Percentiles rank a stretch among this genome's conserved stretches.
Conservation (phyloP, 2,888 invertebrate species). For the Synanthedon vespiformis region DNA sequence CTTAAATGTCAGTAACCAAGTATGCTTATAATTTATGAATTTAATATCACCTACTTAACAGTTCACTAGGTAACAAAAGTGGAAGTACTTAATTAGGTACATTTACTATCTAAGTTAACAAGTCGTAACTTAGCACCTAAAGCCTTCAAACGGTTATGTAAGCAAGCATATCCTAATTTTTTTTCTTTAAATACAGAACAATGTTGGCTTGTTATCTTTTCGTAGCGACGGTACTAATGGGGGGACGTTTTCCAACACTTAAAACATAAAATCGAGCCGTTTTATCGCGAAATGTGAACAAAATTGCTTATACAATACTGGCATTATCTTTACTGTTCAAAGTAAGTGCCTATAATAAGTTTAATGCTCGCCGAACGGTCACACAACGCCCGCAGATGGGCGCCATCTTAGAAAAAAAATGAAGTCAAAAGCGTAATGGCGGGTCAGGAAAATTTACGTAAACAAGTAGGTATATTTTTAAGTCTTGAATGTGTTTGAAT, state of each 20-base stretch:
- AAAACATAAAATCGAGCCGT: conserved; percentile 50
- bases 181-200: conserved; percentile 20
- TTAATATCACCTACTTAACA: not conserved
- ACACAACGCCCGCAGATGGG: conserved; percentile 35
- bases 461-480: too few relatives aligned
- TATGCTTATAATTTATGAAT: too few relatives aligned
- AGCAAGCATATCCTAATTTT: conserved; percentile 32
- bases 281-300: conserved; percentile 56
- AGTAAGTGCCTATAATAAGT: conserved; percentile 61
- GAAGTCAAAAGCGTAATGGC: conserved; percentile 19
- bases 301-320: conserved; percentile 53
- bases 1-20: too few relatives aligned
- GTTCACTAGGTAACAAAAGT: not conserved
- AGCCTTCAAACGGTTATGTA: conserved; percentile 21
- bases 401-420: conserved; percentile 40
- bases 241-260: conserved; percentile 48
- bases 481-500: conserved; percentile 2
- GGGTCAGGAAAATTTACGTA: conserved; percentile 3
- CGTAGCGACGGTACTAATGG: conserved; percentile 31
- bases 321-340: conserved; percentile 54
- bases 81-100: conserved; percentile 22
- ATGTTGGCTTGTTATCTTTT: conserved; percentile 38
- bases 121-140: conserved; percentile 30
- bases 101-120: conserved; percentile 34
- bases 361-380: conserved; percentile 37